Evolutionary conservation across 1,140 invertebrate genomes (phyloP), one percentile per base, ranked within the genome.

Genomic region (Batillaria attramentaria): DNA sequence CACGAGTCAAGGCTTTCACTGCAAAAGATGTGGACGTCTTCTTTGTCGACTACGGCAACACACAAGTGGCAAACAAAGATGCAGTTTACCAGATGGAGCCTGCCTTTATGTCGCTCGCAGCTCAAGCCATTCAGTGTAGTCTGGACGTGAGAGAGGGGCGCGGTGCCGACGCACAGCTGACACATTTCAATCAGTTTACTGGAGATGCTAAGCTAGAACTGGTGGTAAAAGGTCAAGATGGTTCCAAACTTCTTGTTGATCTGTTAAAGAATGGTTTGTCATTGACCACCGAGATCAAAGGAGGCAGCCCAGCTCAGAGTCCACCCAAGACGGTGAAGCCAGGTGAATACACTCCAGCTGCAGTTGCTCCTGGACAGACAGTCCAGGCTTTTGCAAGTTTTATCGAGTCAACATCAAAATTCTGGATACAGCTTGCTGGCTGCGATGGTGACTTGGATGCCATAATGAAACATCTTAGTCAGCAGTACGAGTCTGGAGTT

Each of bases 11-110:
- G 3, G 92, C 91, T 77, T 77, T 83, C 13, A 42, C 79, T 20
- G 80, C 76, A 4, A 77, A 79, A 69, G 86, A 82, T 77, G 84
- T 89, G 78, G 84, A 86, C 66, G 89, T 93, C 70, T 83, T 87
- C n/a, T 93, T 91, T 83, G 89, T 93, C 42, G 93, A 94, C 84
- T 93, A 92, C 83, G 93, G 93, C 41, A 92, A 92, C 70, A 83
- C 76, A 20, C 92, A 92, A 81, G 83, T 88, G 16, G 79, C 92
- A 0, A 60, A 82, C 24, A 42, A 28, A n/a, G 54, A 78, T 31
- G 60, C 78, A 31, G 78, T 89, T 8, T 79, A 72, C 74, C 46
- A 62, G 28, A 70, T 87, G 46, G 78, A 82, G 16, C 54, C 78
- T 5, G 76, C 78, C 41, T 87, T 88, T 35, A 39, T 86, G 8